These are phyloP conservation scores for Platypus cylindrus DNA, from an alignment of 2,888 invertebrate genomes.

Conservation along the genomic window DNA sequence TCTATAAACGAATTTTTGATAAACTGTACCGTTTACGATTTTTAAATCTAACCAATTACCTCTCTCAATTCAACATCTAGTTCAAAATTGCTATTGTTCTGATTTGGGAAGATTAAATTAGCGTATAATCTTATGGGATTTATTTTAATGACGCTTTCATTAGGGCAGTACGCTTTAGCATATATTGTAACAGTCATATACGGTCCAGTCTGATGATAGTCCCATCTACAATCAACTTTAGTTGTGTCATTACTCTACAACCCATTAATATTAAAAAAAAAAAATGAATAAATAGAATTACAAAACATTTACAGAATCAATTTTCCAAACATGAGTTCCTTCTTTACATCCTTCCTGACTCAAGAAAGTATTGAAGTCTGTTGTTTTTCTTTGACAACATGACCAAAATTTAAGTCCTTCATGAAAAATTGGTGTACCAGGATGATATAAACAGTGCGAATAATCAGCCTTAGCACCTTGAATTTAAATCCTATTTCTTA, in stretches of 20 bases:
- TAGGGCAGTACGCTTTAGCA: slow-evolving; percentile 80
- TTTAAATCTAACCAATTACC: too few species aligned
- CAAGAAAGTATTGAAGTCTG: slow-evolving; percentile 86
- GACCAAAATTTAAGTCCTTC: slow-evolving; percentile 97
- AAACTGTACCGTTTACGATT: background rate
- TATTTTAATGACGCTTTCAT: slow-evolving; percentile 58
- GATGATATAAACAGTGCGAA: slow-evolving; percentile 64
- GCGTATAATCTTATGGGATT: slow-evolving; percentile 73
- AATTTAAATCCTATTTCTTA: background rate
- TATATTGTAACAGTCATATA: slow-evolving; percentile 79
- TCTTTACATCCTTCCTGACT: slow-evolving; percentile 80
- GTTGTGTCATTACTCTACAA: slow-evolving; percentile 41
- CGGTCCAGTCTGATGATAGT: slow-evolving; percentile 89
- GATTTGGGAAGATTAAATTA: slow-evolving; percentile 64
- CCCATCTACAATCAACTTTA: slow-evolving; percentile 61
- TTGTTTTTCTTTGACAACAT: slow-evolving; percentile 85
- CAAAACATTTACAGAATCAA: slow-evolving; percentile 36
- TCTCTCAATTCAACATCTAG: slow-evolving; percentile 71
- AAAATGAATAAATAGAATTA: background rate
- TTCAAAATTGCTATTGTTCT: slow-evolving; percentile 55
- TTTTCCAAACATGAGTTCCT: slow-evolving; percentile 78
- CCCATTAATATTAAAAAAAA: slow-evolving; percentile 4
- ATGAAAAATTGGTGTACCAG: slow-evolving; percentile 86
- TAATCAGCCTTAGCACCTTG: slow-evolving; percentile 46
- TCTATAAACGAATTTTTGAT: slow-evolving; percentile 40